Base-by-base conservation (phyloP, 2,888 invertebrate species). In the Eilema sororculum region DNA sequence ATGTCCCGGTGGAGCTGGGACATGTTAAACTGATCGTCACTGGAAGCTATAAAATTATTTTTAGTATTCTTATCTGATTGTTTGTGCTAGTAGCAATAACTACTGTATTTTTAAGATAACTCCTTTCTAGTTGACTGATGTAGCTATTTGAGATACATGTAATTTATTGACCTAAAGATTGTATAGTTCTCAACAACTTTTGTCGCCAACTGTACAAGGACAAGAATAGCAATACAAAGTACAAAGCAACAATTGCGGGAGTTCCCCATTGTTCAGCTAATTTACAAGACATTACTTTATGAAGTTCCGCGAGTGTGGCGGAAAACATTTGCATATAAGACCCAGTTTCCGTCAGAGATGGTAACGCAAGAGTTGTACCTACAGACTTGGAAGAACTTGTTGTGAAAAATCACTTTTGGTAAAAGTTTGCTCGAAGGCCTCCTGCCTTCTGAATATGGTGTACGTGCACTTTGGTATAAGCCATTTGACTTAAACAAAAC, bases 241-340 rank as follows among this genome's bases (percentile, higher is more conserved):
- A 76, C 76, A 71, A 16, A 66, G 16, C 58, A 67, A 66, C 71
- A 71, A 65, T 74, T 65, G 68, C 57, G 22, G 16, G 60, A 73
- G 63, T 73, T 75, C 25, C 20, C 74, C 80, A 85, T 86, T 88
- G 87, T 88, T 86, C 78, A 68, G 79, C 79, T 88, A 86, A 89
- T 89, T 89, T 88, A 87, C 86, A 86, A 86, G 85, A 84, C 87
- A 86, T 84, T 84, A 78, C 84, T 84, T 85, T 80, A 80, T 77
- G 81, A 86, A 87, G 78, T 84, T 84, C 59, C 69, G 70, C 79
- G 78, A 75, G 80, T 84, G 81, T 82, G 81, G 70, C 75, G 81
- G 78, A 76, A 81, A 81, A 77, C 80, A 87, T 89, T 90, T 86
- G 86, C 88, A 89, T 87, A 81, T 81, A 71, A 78, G 69, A 37